Conservation (phyloP, 2,888 invertebrate species). For the Athetis lepigone region DNA sequence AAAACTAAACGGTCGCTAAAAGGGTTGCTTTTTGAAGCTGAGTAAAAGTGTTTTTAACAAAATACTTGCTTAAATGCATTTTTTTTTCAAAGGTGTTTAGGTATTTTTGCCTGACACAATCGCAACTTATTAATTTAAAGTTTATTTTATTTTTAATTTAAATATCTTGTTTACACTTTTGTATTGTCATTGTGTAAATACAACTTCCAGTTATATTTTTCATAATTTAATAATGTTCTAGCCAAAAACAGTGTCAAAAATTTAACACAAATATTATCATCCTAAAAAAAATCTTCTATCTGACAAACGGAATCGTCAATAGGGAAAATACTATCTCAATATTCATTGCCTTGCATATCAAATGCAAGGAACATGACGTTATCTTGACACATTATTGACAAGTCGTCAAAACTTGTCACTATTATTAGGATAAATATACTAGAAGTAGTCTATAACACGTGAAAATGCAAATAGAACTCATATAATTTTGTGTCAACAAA, state of each 20-base stretch:
- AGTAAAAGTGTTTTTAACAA: slow-evolving; percentile 46
- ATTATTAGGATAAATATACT: slow-evolving; percentile 43
- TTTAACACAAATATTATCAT: neutral
- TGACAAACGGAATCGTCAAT: neutral
- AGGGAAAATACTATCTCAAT: slow-evolving; percentile 18
- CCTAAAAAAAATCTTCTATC: neutral
- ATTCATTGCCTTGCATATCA: slow-evolving; percentile 38
- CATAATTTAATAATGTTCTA: neutral
- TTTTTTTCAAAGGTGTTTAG: neutral
- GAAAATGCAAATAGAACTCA: slow-evolving; percentile 32
- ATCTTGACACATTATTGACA: slow-evolving; percentile 68
- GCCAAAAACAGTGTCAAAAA: neutral
- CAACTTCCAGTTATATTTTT: neutral
- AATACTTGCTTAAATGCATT: slow-evolving; percentile 24
- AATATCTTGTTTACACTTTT: neutral
- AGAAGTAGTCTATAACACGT: slow-evolving; percentile 22
- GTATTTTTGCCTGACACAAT: neutral
- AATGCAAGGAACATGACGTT: slow-evolving; percentile 59
- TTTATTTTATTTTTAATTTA: neutral
- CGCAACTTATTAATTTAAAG: neutral
- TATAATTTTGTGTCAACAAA: slow-evolving; percentile 30
- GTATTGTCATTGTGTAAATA: neutral
- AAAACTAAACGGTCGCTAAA: slow-evolving; percentile 84
- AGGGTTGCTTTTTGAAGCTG: slow-evolving; percentile 65
- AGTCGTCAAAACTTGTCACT: slow-evolving; percentile 55